Evolutionary conservation across 2,797 vertebrate species (phyloP).

Genomic region (Enteromius thamalakanensis): DNA sequence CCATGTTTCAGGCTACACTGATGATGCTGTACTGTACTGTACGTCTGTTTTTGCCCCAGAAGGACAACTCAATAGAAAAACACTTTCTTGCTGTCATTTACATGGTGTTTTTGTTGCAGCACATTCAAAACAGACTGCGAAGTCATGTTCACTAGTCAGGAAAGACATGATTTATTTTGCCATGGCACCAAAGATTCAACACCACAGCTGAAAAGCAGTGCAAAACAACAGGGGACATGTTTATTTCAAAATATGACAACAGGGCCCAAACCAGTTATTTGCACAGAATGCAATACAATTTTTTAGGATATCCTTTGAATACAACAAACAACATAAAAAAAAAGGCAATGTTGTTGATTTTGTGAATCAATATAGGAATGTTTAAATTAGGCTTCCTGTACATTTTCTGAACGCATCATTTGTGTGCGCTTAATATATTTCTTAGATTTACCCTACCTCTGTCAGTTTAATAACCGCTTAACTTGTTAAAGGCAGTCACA

Average conservation of each 20-base stretch:
- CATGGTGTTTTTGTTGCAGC: constrained; percentile 8
- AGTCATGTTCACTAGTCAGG: background rate
- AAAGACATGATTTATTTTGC: background rate
- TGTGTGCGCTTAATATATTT: background rate
- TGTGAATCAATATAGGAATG: background rate
- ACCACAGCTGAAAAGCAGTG: background rate
- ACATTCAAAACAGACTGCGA: constrained; percentile 1
- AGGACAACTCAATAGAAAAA: background rate
- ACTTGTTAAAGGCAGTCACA: background rate
- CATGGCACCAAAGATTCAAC: background rate
- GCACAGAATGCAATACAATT: background rate
- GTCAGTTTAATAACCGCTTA: background rate
- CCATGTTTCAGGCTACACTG: background rate
- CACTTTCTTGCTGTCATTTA: background rate
- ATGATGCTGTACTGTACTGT: background rate
- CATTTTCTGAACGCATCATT: background rate
- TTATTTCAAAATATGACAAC: background rate
- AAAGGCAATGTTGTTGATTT: background rate
- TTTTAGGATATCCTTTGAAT: background rate
- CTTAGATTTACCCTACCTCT: background rate
- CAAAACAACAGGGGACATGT: background rate
- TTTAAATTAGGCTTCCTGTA: background rate
- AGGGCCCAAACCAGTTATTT: background rate
- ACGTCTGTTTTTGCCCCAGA: background rate
- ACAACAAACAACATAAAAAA: background rate